Evolutionary conservation across 92 coral and sea anemone genomes (phyloP).

Genomic region (Parazoanthus darwini): DNA sequence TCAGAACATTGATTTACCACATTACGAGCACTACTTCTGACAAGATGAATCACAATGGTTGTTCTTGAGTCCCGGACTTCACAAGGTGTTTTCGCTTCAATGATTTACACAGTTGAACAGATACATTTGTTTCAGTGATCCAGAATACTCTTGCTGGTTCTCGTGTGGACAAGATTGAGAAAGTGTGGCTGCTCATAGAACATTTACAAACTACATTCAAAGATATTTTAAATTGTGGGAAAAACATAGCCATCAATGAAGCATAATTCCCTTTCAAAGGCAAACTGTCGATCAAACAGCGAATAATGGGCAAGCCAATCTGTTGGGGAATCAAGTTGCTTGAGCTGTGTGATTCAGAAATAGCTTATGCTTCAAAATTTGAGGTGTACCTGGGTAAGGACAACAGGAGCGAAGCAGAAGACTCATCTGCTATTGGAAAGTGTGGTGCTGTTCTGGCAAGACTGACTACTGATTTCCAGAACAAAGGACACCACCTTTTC

Average conservation of each 20-base stretch:
- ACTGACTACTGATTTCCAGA: no score
- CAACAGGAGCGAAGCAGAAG: no score
- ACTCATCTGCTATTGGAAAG: no score
- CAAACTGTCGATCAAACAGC: no score
- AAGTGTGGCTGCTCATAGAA: conserved; percentile 20
- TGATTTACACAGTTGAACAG: conserved; percentile 52
- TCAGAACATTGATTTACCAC: conserved; percentile 6
- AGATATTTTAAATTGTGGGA: conserved; percentile 41
- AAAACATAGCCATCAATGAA: conserved; percentile 36
- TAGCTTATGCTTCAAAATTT: no score
- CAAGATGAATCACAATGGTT: conserved; percentile 54
- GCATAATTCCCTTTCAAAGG: conserved; percentile 45
- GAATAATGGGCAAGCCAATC: no score
- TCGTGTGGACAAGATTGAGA: conserved; percentile 32
- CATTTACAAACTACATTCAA: conserved; percentile 19
- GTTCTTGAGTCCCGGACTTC: conserved; percentile 47
- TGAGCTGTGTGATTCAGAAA: background rate
- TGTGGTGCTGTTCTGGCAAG: no score
- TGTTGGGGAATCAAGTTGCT: background rate
- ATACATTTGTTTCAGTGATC: conserved; percentile 52
- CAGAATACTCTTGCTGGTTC: background rate
- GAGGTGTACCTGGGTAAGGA: no score
- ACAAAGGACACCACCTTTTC: no score
- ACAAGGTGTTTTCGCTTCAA: conserved; percentile 44
- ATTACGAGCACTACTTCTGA: conserved; percentile 25